These are phyloP conservation scores for Cylindroiulus punctatus DNA, from an alignment of 2,888 invertebrate species.

Conservation along the genomic window DNA sequence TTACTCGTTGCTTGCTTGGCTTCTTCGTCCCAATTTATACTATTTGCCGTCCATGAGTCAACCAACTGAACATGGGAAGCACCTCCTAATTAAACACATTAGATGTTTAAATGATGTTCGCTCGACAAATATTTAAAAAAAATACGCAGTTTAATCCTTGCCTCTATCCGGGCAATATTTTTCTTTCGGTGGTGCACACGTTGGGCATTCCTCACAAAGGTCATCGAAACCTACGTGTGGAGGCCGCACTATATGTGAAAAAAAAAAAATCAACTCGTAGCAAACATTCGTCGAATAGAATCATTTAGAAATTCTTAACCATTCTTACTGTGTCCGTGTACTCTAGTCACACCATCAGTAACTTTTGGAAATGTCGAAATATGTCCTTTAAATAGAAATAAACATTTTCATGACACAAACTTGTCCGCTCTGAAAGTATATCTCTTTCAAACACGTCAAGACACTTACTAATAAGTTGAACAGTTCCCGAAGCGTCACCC, in stretches of 20 bases:
- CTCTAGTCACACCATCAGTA: neutral
- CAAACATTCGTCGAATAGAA: neutral
- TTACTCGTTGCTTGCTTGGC: neutral
- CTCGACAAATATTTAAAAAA: neutral
- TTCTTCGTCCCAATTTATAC: neutral
- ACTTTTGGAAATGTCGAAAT: neutral
- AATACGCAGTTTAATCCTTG: neutral
- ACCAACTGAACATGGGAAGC: neutral
- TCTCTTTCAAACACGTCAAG: neutral
- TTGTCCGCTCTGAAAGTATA: neutral
- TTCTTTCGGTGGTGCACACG: slow-evolving; percentile 48
- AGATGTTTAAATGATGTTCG: neutral
- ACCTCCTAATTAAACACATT: neutral
- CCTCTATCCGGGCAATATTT: slow-evolving; percentile 49
- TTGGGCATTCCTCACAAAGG: slow-evolving; percentile 44
- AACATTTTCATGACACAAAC: neutral
- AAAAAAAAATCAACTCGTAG: too few species aligned
- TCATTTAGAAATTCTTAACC: neutral
- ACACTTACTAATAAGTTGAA: slow-evolving; percentile 60
- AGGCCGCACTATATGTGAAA: neutral
- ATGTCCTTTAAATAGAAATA: neutral
- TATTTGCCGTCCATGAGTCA: neutral
- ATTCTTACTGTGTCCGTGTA: neutral
- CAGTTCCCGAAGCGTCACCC: slow-evolving; percentile 60
- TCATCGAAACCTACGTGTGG: slow-evolving; percentile 46